Percentiles rank a stretch among this genome's conserved stretches.
Conservation (phyloP, 23 tunicate genomes). For the Diplosoma virens region DNA sequence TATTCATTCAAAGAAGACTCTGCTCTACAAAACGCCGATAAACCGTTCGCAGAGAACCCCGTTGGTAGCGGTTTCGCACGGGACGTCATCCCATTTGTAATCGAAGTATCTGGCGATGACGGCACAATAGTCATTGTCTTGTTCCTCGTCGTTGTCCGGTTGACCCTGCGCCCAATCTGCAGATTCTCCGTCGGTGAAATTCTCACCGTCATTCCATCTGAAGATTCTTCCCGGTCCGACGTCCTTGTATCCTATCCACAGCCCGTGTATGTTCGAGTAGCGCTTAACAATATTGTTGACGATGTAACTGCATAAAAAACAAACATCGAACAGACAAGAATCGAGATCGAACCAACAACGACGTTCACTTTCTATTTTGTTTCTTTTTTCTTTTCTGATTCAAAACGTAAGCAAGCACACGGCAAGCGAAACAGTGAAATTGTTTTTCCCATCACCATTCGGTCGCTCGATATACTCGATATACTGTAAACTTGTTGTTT, state of each 20-base stretch:
- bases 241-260: constrained; percentile 27
- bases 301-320: constrained; percentile 8
- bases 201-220: constrained; percentile 22
- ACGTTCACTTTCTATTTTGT: no score
- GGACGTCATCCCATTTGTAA: constrained; percentile 38
- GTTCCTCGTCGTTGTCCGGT: constrained; percentile 27
- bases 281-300: constrained; percentile 29
- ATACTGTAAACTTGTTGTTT: no score
- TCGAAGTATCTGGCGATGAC: constrained; percentile 21
- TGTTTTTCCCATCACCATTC: no score
- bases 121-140: constrained; percentile 25
- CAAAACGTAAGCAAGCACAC: no score
- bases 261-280: constrained; percentile 16
- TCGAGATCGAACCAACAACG: no score
- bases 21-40: no score
- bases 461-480: no score
- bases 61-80: constrained; percentile 13
- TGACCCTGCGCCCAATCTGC: constrained; percentile 23
- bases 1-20: no score
- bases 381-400: no score
- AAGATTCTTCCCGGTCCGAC: neutral
- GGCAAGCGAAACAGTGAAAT: no score
- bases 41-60: constrained; percentile 33
- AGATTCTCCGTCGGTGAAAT: neutral
- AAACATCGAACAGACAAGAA: no score